These are phyloP conservation scores for Menura novaehollandiae DNA, from an alignment of 2,113 vertebrate genomes.

Conservation along the genomic window DNA sequence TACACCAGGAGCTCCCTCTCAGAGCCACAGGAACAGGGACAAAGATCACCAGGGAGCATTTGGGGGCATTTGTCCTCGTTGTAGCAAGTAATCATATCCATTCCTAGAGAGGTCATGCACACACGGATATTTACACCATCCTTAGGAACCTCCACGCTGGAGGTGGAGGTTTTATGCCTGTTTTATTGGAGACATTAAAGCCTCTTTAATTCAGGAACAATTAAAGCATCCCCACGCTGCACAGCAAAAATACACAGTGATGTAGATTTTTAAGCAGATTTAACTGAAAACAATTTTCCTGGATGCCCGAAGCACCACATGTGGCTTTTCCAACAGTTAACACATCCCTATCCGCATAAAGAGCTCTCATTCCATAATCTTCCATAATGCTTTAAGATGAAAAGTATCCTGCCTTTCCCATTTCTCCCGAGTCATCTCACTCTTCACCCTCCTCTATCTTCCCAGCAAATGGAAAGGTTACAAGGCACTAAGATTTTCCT, in stretches of 20 bases:
- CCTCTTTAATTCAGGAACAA: background rate
- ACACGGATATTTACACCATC: rapidly evolving
- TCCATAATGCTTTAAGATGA: background rate
- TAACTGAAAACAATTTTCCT: background rate
- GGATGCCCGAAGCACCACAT: background rate
- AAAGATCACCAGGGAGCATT: background rate
- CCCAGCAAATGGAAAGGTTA: background rate
- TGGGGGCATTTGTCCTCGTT: background rate
- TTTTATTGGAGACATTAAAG: background rate
- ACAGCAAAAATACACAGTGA: background rate
- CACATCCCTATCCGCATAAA: background rate
- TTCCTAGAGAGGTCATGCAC: rapidly evolving
- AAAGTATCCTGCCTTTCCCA: background rate
- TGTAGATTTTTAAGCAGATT: background rate
- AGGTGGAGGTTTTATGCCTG: background rate
- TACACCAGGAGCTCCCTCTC: background rate
- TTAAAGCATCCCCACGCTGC: background rate
- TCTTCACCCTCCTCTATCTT: background rate
- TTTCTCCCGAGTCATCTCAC: background rate
- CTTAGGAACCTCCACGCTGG: rapidly evolving
- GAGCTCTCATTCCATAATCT: background rate
- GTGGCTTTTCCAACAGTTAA: background rate
- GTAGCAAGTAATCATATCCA: rapidly evolving
- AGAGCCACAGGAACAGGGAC: background rate
- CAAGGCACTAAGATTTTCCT: background rate